Base-by-base conservation (phyloP, 2,113 vertebrate genomes). In the Hippopotamus amphibius region DNA sequence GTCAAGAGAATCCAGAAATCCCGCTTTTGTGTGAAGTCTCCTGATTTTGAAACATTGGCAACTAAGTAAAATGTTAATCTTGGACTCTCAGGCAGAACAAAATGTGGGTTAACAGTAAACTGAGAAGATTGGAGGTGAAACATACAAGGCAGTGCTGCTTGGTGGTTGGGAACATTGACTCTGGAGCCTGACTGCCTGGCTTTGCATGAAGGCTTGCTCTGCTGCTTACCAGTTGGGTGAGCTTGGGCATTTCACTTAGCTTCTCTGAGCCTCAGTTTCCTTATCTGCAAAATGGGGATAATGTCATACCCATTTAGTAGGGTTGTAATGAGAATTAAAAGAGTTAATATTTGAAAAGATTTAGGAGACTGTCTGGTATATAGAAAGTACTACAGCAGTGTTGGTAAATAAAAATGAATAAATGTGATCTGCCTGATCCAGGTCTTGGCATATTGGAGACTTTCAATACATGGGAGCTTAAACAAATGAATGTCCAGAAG, bases 401-500 rank as follows among this genome's bases (percentile, higher is more conserved):
- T 53, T 59, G 74, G 53, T 80, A 55, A 90, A 50, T 88, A 71
- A 59, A 86, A 85, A 33, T 26, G 71, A 84, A 12, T 43, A 63
- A 79, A 11, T 30, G 13, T 53, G 74, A 26, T n/a, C 8, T 28
- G 30, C 19, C 41, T 37, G 13, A 71, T 33, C 30, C 0, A 5
- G 14, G 22, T n/a, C 68, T 93, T 93, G 76, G 30, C 57, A 33
- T 59, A 15, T 46, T 1, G 1, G 77, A 74, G 65, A 22, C 15
- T 81, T 79, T 68, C 43, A 66, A 2, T 30, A 2, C 53, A 41
- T 24, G n/a, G 43, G 33, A 71, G 19, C 63, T 88, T 82, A 55
- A 90, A 46, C 33, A 69, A 85, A 69, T 88, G 53, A 65, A 74
- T 46, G 33, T 91, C 86, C 77, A 77, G 83, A 28, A 86, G 69